Conservation (phyloP, 1,140 invertebrate species). For the Aleiodes sp. region DNA sequence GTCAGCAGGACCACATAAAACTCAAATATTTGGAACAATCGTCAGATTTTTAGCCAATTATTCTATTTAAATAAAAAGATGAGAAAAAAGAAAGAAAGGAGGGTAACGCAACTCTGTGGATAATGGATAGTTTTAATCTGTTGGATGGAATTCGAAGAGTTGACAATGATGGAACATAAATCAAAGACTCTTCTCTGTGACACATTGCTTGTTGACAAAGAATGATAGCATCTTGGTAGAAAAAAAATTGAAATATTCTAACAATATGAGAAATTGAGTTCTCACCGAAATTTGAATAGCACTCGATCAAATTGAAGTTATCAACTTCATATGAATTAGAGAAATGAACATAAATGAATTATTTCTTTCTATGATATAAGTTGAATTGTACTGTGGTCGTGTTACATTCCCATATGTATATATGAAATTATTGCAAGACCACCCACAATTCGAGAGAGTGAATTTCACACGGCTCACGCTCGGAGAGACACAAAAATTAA, state of each 20-base stretch:
- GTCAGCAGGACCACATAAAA: neutral
- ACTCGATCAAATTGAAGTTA: too few relatives aligned
- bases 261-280: neutral
- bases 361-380: neutral
- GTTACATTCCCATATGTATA: neutral
- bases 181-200: slow-evolving; percentile 39
- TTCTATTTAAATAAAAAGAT: neutral
- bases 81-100: neutral
- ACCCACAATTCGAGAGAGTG: neutral
- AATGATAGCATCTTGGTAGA: slow-evolving; percentile 43
- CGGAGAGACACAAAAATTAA: neutral
- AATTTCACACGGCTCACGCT: slow-evolving; percentile 14
- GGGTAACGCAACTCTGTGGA: neutral
- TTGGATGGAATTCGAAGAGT: neutral
- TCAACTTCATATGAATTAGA: too few relatives aligned
- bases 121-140: neutral
- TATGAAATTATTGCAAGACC: neutral
- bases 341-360: neutral
- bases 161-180: neutral
- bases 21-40: neutral
- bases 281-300: too few relatives aligned
- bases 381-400: neutral
- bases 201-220: slow-evolving; percentile 52
- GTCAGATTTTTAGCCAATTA: neutral
- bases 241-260: neutral